phyloP scores from a whole-genome alignment of 2,888 invertebrate genomes.

The Cheilosia grossa region DNA sequence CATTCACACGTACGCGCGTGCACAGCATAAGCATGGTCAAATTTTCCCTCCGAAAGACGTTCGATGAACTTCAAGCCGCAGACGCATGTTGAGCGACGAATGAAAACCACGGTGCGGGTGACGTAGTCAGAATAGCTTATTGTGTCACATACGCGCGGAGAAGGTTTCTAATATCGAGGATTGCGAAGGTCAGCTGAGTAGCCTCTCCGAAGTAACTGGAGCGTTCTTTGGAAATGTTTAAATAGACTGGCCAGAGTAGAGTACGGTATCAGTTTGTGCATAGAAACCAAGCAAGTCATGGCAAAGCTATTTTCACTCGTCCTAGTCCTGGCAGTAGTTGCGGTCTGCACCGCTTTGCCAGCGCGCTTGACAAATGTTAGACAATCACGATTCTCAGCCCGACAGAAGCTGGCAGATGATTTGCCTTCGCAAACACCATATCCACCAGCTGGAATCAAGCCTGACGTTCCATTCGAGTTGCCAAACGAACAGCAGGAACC shows the following conservation, averaged over 20 bases:
- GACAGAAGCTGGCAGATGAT: constrained; percentile 50
- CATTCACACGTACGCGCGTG: constrained; percentile 54
- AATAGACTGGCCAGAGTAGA: constrained; percentile 41
- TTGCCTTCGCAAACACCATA: constrained; percentile 55
- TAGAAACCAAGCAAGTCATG: constrained; percentile 46
- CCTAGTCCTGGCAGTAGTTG: constrained; percentile 25
- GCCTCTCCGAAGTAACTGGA: not conserved
- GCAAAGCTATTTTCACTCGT: constrained; percentile 46
- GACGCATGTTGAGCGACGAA: constrained; percentile 22
- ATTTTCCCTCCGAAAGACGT: constrained; percentile 46
- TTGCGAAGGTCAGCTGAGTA: constrained; percentile 6
- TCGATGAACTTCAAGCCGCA: constrained; percentile 63
- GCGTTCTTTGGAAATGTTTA: constrained; percentile 44
- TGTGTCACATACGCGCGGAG: constrained; percentile 29
- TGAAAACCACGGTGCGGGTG: constrained; percentile 30
- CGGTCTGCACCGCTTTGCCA: constrained; percentile 32
- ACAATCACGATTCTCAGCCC: constrained; percentile 37
- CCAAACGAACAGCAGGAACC: constrained; percentile 51
- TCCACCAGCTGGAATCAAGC: constrained; percentile 63
- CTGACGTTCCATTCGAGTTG: constrained; percentile 58
- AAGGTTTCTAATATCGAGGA: constrained; percentile 21
- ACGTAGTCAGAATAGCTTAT: constrained; percentile 40
- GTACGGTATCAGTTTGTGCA: constrained; percentile 39
- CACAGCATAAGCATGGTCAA: constrained; percentile 61
- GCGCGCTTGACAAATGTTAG: constrained; percentile 43